Evolutionary conservation across 2,797 vertebrate genomes (phyloP).

Genomic region (Enteromius afrohamiltoni): DNA sequence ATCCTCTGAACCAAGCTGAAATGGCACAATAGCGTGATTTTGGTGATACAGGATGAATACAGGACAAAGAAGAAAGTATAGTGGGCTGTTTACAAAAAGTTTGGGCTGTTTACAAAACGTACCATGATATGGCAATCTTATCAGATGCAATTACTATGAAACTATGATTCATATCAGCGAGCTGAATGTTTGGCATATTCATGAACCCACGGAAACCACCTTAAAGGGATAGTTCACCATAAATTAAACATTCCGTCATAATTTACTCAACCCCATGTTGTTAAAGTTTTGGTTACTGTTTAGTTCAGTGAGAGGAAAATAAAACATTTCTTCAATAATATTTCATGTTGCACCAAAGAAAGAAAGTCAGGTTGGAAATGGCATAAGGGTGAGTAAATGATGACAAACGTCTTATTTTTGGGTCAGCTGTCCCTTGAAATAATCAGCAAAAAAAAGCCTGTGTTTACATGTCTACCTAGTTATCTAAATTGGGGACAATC

Average conservation of each 20-base stretch:
- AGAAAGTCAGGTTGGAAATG: not conserved
- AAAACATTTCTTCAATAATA: not conserved
- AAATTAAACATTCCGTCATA: not conserved
- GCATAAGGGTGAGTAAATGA: not conserved
- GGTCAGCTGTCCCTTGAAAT: not conserved
- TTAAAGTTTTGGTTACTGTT: not conserved
- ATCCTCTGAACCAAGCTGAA: not conserved
- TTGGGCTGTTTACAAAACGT: constrained; percentile 4
- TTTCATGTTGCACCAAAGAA: not conserved
- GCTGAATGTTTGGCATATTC: not conserved
- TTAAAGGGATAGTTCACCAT: not conserved
- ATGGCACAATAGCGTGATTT: not conserved
- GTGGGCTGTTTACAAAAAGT: constrained; percentile 5
- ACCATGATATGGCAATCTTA: not conserved
- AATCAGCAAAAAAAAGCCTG: not conserved
- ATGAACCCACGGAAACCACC: not conserved
- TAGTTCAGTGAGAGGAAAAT: not conserved
- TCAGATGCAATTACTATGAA: not conserved
- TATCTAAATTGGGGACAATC: not conserved
- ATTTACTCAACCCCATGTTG: not conserved
- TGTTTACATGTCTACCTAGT: constrained; percentile 13
- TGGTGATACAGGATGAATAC: not conserved
- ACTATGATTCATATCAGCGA: not conserved
- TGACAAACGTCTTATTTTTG: not conserved
- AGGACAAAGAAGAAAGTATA: not conserved